Evolutionary conservation across 2,113 vertebrate genomes (phyloP).

Genomic region (Cyprinus carpio): DNA sequence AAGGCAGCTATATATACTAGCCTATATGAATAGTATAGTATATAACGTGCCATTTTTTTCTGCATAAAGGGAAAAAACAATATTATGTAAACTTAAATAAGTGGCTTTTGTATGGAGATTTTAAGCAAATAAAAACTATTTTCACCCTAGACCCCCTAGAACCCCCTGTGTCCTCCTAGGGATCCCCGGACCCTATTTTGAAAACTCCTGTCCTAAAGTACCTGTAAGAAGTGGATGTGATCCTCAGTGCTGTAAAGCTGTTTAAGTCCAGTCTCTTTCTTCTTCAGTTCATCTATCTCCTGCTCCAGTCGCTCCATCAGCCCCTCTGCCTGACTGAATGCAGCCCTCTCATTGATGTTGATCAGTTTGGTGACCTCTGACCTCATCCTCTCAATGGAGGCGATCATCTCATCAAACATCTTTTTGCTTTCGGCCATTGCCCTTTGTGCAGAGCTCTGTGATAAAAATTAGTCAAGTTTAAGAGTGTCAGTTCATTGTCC

Average conservation of each 20-base stretch:
- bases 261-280: slow-evolving; percentile 78
- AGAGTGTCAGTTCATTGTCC: neutral
- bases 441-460: slow-evolving; percentile 78
- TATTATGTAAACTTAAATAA: neutral
- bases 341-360: slow-evolving; percentile 80
- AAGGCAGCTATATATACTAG: neutral
- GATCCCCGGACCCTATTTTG: neutral
- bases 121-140: neutral
- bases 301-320: slow-evolving; percentile 79
- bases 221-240: slow-evolving; percentile 82
- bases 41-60: too few species aligned
- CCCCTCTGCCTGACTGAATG: slow-evolving; percentile 78
- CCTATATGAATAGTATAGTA: too few species aligned
- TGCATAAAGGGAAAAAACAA: too few species aligned
- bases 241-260: slow-evolving; percentile 81
- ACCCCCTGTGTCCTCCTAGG: neutral
- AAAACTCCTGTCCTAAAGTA: slow-evolving; percentile 39
- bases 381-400: slow-evolving; percentile 81
- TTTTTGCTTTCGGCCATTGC: slow-evolving; percentile 82
- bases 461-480: neutral
- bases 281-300: slow-evolving; percentile 80
- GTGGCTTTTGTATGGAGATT: neutral
- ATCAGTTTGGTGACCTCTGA: slow-evolving; percentile 81
- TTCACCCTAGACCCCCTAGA: too few species aligned
- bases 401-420: slow-evolving; percentile 82